Percentiles rank a stretch among this genome's conserved stretches.
Evolutionary conservation across 2,113 vertebrate species (phyloP).

Genomic region (Azemiops feae): DNA sequence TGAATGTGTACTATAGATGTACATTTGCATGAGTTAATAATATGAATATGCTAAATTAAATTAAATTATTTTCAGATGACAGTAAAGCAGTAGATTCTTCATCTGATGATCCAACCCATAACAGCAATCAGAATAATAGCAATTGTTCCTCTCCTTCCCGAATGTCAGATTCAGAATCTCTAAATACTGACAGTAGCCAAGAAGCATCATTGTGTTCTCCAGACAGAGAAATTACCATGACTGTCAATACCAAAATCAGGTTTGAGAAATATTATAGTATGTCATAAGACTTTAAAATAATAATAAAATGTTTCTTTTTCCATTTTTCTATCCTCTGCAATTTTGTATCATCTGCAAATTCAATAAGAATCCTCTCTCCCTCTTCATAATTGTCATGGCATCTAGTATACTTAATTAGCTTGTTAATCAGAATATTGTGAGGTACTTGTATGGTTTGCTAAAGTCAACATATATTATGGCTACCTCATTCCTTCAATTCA

Average conservation of each 20-base stretch:
- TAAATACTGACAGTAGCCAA: constrained; percentile 96
- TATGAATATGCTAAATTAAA: constrained; percentile 14
- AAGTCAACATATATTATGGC: background rate
- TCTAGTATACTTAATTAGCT: background rate
- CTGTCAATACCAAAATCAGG: constrained; percentile 82
- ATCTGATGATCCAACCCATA: constrained; percentile 92
- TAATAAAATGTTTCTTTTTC: background rate
- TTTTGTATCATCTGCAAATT: background rate
- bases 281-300: constrained; percentile 9
- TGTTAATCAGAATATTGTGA: background rate
- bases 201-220: constrained; percentile 92
- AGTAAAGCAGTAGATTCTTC: constrained; percentile 88
- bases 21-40: background rate
- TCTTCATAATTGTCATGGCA: background rate
- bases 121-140: constrained; percentile 99
- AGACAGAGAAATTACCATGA: constrained; percentile 81
- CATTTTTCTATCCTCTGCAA: background rate
- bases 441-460: background rate
- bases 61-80: constrained; percentile 77
- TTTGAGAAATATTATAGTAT: constrained; percentile 56
- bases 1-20: background rate
- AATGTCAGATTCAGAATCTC: constrained; percentile 97
- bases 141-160: constrained; percentile 97
- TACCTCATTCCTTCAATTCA: background rate
- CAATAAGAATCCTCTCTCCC: background rate